Conservation (phyloP, 2,888 invertebrate genomes). For the Calephelis perditalis region DNA sequence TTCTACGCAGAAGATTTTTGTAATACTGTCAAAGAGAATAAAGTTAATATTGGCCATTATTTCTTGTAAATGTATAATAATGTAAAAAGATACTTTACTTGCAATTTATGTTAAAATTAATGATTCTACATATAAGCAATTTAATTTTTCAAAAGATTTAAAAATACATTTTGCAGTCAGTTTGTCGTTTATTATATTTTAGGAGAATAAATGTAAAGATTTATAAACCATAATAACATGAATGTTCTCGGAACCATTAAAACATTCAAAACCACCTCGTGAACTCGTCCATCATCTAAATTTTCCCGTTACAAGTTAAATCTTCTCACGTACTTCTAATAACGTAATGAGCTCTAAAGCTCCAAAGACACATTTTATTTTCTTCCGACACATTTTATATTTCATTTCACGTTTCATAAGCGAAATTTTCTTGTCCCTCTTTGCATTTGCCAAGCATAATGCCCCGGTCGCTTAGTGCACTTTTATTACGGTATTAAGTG, state of each 20-base stretch:
- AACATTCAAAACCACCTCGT: conserved; percentile 22
- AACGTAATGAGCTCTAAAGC: conserved; percentile 70
- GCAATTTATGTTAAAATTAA: too few species aligned
- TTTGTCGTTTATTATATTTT: too few species aligned
- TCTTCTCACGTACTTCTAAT: conserved; percentile 72
- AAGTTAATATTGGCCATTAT: too few species aligned
- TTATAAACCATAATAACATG: background rate
- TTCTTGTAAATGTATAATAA: too few species aligned
- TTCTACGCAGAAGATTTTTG: too few species aligned
- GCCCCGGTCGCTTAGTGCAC: conserved; percentile 77
- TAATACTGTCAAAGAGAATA: too few species aligned
- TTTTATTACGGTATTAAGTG: conserved; percentile 80
- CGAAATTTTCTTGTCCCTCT: conserved; percentile 71
- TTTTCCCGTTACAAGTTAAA: conserved; percentile 55
- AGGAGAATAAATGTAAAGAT: too few species aligned
- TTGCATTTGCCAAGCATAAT: conserved; percentile 71
- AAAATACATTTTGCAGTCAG: too few species aligned
- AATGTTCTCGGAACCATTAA: conserved; percentile 12
- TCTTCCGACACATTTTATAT: conserved; percentile 70
- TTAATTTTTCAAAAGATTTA: too few species aligned
- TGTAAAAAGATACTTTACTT: too few species aligned
- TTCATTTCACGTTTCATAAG: conserved; percentile 77
- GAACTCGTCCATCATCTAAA: conserved; percentile 35
- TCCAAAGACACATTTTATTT: conserved; percentile 71
- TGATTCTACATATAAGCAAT: too few species aligned